Base-by-base conservation (phyloP, 2,113 vertebrate genomes). In the Bos indicus region DNA sequence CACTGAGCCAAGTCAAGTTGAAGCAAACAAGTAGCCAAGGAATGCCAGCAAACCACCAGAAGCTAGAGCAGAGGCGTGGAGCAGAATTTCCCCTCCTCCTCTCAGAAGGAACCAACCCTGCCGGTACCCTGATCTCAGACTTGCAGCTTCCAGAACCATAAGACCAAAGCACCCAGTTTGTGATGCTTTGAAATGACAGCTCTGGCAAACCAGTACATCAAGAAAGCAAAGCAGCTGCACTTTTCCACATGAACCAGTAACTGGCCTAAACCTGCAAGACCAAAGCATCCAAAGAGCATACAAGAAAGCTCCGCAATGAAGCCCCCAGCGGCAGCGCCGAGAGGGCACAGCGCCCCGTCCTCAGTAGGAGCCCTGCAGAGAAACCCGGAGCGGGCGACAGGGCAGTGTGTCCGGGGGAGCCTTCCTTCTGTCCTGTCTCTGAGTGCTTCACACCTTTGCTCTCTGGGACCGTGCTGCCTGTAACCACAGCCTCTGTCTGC, bases 341-440 rank as follows among this genome's bases (percentile, higher is more conserved):
- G 60, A 54, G 36, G 30, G 30, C 84, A 43, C 1, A 10, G 54
- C 0, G 1, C 1, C 0, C 0, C 2, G 16, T 9, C 33, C n/a
- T 28, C 13, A 13, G 71, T 4, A 33, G 23, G 19, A 43, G 71
- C 71, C 15, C 46, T 6, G 1, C 7, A 30, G 57, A 46, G 21
- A 86, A 48, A 33, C 40, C 40, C 13, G 3, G 48, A 51, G 36
- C 2, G 19, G 83, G 25, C 2, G 33, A 56, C 84, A 52, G 40
- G 17, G 28, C 12, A 6, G n/a, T 62, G 88, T 26, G 5, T 40
- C 59, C 0, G 2, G 30, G 36, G 60, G 71, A 57, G n/a, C 12
- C 43, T 52, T 52, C 30, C 51, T 87, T 51, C 7, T 56, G 11
- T 74, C 30, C 54, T 16, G 16, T 51, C 51, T 46, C 62, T 4